phyloP scores from a whole-genome alignment of 2,888 invertebrate species.

The Phyllotreta cruciferae region DNA sequence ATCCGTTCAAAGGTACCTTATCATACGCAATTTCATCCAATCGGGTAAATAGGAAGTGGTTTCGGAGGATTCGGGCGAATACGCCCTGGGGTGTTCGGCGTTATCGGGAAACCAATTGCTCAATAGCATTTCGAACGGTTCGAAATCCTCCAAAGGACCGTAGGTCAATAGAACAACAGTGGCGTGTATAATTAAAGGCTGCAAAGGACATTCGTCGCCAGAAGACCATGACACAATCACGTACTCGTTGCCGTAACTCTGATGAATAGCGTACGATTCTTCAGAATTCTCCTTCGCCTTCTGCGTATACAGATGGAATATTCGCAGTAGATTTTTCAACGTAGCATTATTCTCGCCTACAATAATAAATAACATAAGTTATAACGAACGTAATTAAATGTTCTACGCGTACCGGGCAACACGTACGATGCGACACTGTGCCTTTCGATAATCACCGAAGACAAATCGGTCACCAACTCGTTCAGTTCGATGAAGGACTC shows the following conservation, averaged over 20 bases:
- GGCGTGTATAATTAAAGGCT: conserved; percentile 82
- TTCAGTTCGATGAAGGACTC: conserved; percentile 72
- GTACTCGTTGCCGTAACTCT: conserved; percentile 68
- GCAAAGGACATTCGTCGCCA: conserved; percentile 77
- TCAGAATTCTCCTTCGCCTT: conserved; percentile 72
- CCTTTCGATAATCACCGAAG: conserved; percentile 90
- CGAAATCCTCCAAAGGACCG: conserved; percentile 63
- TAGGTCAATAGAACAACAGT: conserved; percentile 83
- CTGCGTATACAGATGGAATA: conserved; percentile 78
- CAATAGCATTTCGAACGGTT: conserved; percentile 60
- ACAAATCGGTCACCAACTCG: conserved; percentile 80
- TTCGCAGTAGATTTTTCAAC: conserved; percentile 72
- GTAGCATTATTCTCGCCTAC: conserved; percentile 62
- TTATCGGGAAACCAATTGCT: conserved; percentile 87
- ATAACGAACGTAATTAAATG: no score
- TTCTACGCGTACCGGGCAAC: conserved; percentile 46
- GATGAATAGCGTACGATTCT: conserved; percentile 66
- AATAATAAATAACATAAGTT: no score
- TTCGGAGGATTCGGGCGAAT: conserved; percentile 79
- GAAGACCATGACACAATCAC: conserved; percentile 79
- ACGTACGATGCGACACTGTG: conserved; percentile 85
- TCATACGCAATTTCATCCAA: conserved; percentile 91
- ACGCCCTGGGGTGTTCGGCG: conserved; percentile 78
- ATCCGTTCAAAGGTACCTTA: no score
- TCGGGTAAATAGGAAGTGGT: conserved; percentile 87